These are phyloP conservation scores for Drosophila nr. fundita DNA, from an alignment of 2,888 invertebrate genomes.

Conservation along the genomic window DNA sequence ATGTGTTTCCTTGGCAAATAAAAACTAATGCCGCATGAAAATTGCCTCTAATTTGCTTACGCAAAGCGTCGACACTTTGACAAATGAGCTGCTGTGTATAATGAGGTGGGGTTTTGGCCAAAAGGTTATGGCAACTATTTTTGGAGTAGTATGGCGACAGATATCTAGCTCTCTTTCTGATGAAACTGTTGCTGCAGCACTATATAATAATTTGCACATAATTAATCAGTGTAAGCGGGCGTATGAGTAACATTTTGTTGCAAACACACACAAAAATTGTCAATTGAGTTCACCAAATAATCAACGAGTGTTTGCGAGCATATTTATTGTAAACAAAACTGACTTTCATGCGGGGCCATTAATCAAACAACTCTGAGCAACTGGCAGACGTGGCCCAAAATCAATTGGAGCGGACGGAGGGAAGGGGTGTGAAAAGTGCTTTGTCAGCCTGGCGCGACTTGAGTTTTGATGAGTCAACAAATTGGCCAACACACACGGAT, in stretches of 20 bases:
- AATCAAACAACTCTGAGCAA: conserved; percentile 55
- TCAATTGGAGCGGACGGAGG: conserved; percentile 54
- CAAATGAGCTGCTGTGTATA: conserved; percentile 58
- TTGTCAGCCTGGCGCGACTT: conserved; percentile 63
- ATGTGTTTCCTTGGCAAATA: conserved; percentile 57
- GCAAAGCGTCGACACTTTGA: conserved; percentile 60
- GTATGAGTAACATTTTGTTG: conserved; percentile 37
- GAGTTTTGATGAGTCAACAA: conserved; percentile 73
- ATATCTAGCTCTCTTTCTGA: conserved; percentile 8
- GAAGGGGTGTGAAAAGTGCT: conserved; percentile 50
- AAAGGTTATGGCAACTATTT: conserved; percentile 13
- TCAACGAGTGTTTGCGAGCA: conserved; percentile 19
- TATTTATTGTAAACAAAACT: conserved; percentile 14
- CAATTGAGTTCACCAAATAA: conserved; percentile 25
- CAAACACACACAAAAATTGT: conserved; percentile 4
- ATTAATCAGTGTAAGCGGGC: conserved; percentile 63
- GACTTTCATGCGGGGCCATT: conserved; percentile 51
- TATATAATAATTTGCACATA: conserved; percentile 53
- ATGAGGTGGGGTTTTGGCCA: conserved; percentile 1
- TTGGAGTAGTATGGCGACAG: background rate
- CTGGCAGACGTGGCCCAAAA: conserved; percentile 53
- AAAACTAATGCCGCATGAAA: conserved; percentile 68
- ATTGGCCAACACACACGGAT: conserved; percentile 66
- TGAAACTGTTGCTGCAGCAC: conserved; percentile 27
- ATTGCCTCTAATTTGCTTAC: conserved; percentile 63